Base-by-base conservation (phyloP, 2,113 vertebrate species). In the Carassius auratus region DNA sequence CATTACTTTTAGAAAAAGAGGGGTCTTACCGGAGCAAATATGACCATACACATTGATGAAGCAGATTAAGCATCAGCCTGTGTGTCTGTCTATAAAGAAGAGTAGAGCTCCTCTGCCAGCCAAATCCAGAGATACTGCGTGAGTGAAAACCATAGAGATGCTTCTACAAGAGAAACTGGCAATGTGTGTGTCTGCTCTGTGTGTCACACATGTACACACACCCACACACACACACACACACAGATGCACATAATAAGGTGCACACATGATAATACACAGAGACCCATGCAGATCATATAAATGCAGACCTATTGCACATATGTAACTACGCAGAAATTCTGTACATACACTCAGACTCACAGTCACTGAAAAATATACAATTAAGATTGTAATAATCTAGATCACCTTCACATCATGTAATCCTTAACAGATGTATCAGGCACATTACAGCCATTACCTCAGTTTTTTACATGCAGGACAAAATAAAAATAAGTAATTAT, bases 11-110 rank as follows among this genome's bases (percentile, higher is more conserved):
- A 59, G 23, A 38, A 48, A 76, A 68, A 76, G 2, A 52, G 15
- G 71, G n/a, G 48, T 75, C 89, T 90, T 88, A 90, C 89, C 89
- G 89, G 89, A 76, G 89, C 85, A 81, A 90, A 90, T 88, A 90
- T 90, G 87, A 90, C 89, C 89, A 90, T 90, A 85, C 89, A 90
- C 89, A 90, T 90, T 88, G 89, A 88, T 82, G 79, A 88, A 82
- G 61, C 69, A 48, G 79, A 88, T 61, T 74, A 77, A 73, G 68
- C 76, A 84, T 76, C 82, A 88, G 85, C 81, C 62, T 75, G 82
- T 82, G 83, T 61, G 26, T 83, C 78, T 86, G 45, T 88, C 57
- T 85, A 42, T 81, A 76, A 85, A 80, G 71, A 62, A 87, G 64
- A 61, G 83, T 82, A 68, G 23, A 77, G 77, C 78, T 85, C 76